phyloP scores from a whole-genome alignment of 2,888 invertebrate genomes.

The Ditula angustiorana region DNA sequence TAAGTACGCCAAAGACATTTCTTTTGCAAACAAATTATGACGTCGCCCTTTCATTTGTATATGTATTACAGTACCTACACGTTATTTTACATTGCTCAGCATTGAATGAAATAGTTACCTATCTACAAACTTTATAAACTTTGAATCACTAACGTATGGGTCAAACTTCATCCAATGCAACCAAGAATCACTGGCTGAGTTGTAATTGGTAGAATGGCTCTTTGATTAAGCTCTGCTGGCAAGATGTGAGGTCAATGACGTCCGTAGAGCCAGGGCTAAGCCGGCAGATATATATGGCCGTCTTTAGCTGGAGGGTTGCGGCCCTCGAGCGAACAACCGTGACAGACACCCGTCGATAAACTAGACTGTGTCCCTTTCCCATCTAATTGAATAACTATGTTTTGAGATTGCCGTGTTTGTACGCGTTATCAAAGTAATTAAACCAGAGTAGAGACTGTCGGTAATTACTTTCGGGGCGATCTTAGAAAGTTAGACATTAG shows the following conservation, averaged over 20 bases:
- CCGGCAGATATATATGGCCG: constrained; percentile 37
- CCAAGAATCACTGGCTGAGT: constrained; percentile 14
- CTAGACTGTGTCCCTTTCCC: constrained; percentile 30
- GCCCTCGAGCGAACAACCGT: constrained; percentile 29
- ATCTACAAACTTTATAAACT: neutral
- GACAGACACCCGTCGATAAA: constrained; percentile 37
- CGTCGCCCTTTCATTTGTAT: too few relatives aligned
- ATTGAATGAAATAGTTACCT: too few relatives aligned
- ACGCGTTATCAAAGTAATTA: constrained; percentile 24
- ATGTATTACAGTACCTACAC: too few relatives aligned
- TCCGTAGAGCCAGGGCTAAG: constrained; percentile 35
- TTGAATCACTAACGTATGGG: neutral
- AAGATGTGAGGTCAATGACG: constrained; percentile 35
- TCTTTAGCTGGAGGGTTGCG: constrained; percentile 33
- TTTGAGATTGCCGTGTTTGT: constrained; percentile 27
- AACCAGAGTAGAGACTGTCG: constrained; percentile 9
- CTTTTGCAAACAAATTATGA: too few relatives aligned
- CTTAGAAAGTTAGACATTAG: neutral
- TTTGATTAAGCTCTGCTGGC: constrained; percentile 36
- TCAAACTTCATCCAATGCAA: constrained; percentile 22
- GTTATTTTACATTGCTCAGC: too few relatives aligned
- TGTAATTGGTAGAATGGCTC: constrained; percentile 35
- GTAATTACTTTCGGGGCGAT: constrained; percentile 18
- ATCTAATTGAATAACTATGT: constrained; percentile 40
- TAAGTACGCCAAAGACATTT: neutral